Conservation (phyloP, 2,888 invertebrate species). For the Pseudolycoriella hygida region DNA sequence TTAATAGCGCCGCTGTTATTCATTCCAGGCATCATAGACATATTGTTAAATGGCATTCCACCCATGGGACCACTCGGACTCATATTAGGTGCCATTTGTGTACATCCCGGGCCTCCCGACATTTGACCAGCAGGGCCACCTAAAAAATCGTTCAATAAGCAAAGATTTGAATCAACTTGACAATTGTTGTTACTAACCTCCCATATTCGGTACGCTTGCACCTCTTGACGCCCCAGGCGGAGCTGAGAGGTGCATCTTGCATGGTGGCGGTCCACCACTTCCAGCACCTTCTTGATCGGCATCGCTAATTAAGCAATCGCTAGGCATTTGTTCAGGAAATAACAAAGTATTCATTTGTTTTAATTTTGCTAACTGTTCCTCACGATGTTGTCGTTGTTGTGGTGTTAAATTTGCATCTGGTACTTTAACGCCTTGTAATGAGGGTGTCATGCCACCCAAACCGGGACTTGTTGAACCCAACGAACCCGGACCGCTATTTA, state of each 20-base stretch:
- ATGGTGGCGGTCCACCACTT: conserved; percentile 4
- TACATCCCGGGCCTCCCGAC: neutral
- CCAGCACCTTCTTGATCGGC: conserved; percentile 6
- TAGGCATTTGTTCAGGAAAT: conserved; percentile 53
- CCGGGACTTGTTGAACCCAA: conserved; percentile 32
- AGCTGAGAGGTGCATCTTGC: neutral
- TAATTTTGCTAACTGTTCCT: conserved; percentile 80
- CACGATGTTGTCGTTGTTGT: conserved; percentile 84
- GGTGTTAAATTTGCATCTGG: conserved; percentile 93
- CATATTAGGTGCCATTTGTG: neutral
- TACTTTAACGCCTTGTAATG: conserved; percentile 65
- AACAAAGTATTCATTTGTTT: conserved; percentile 82
- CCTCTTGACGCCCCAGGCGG: neutral
- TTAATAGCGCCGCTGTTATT: neutral
- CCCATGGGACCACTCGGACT: neutral
- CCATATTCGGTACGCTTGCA: neutral
- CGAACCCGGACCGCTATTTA: conserved; percentile 14
- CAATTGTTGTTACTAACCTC: no score
- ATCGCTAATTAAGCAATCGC: conserved; percentile 9
- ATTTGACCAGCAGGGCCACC: no score
- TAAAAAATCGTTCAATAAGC: no score
- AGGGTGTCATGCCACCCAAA: conserved; percentile 36
- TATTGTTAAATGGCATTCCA: neutral
- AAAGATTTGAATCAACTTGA: no score
- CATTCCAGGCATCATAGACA: conserved; percentile 4